Base-by-base conservation (phyloP, 2,888 invertebrate genomes). In the Kryphioiulus occultus region DNA sequence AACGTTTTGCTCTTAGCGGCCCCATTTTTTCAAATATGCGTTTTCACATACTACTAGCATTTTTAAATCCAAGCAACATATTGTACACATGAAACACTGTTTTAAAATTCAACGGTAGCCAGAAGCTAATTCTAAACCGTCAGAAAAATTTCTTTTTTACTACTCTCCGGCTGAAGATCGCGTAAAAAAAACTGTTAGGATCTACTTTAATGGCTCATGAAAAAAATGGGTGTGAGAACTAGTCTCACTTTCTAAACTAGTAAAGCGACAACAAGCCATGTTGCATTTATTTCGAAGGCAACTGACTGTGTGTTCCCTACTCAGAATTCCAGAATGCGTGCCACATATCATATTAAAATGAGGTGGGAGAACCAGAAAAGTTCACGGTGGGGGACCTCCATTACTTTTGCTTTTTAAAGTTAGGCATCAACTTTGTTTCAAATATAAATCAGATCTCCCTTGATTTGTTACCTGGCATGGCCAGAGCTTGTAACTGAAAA, bases 371-470 rank as follows among this genome's bases (percentile, higher is more conserved):
- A n/a, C 10, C 7, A 53, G 19, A 53, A n/a, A 53, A 3, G 19
- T 53, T 53, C 53, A 53, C 53, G n/a, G n/a, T 53, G 53, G 53
- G 53, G n/a, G 53, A 53, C 53, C 53, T 53, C 53, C n/a, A 53
- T 4, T n/a, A n/a, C 53, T 53, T 53, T 10, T 15, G 17, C 2
- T 47, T 47, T 47, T 53, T 10, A 53, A n/a, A 4, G 53, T 53
- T 53, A 53, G 0, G n/a, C 53, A 19, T 53, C 19, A n/a, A 53
- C n/a, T 42, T 42, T 53, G 53, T 53, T 53, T 53, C 53, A 53
- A 53, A 53, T 44, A 44, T 15, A 44, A 44, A 9, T 44, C 44
- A 4, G 44, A 12, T 44, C 44, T 44, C 7, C 44, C 44, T 9
- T 15, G 15, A 44, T 44, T 44, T 44, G 44, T 44, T 10, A 9